Evolutionary conservation across 2,888 invertebrate species (phyloP).

Genomic region (Cheilosia vernalis): DNA sequence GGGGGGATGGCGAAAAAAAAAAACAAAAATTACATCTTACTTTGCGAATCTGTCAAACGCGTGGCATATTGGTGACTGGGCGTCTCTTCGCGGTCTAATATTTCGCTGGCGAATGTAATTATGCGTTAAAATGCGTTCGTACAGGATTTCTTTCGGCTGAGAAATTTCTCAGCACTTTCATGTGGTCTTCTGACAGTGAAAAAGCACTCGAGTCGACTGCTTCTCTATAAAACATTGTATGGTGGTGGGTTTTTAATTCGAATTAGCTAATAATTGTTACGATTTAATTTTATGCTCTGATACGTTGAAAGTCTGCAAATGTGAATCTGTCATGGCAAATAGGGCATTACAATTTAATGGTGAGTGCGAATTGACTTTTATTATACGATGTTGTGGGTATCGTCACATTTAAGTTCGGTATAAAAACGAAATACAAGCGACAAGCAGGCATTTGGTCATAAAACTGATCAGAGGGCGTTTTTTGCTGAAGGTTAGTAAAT

Average conservation of each 20-base stretch:
- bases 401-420: too few species aligned
- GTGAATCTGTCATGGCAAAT: not conserved
- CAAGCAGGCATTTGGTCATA: too few species aligned
- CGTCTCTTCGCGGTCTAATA: conserved; percentile 75
- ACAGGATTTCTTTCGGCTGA: conserved; percentile 56
- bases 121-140: conserved; percentile 67
- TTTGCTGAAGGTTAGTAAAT: too few species aligned
- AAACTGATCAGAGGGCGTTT: too few species aligned
- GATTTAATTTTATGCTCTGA: conserved; percentile 62
- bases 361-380: conserved; percentile 4
- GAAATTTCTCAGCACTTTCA: conserved; percentile 33
- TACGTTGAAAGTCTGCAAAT: conserved; percentile 26
- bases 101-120: conserved; percentile 65
- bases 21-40: conserved; percentile 32
- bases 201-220: conserved; percentile 12
- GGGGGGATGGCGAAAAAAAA: not conserved
- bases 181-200: conserved; percentile 11
- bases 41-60: conserved; percentile 66
- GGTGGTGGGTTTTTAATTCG: not conserved
- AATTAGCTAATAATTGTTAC: conserved; percentile 38
- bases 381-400: not conserved
- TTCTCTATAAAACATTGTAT: conserved; percentile 1
- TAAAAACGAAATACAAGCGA: too few species aligned
- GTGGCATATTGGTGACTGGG: conserved; percentile 73
- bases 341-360: conserved; percentile 15